A percentile compares a stretch with the other conserved stretches of the same genome.
phyloP scores from a whole-genome alignment of 2,888 invertebrate genomes.

The Thumatha senex region DNA sequence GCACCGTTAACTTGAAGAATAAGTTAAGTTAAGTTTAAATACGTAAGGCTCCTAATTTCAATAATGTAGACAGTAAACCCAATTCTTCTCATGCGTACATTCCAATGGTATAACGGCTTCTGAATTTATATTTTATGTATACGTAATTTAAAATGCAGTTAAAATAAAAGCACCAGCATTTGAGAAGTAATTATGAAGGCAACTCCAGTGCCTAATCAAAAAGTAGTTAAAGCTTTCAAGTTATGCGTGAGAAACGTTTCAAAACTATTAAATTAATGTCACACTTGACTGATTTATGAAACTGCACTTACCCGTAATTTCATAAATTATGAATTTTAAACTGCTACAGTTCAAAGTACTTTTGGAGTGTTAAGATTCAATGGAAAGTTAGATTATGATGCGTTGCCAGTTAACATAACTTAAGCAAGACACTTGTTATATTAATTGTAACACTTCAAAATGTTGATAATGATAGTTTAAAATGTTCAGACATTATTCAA shows the following conservation, averaged over 20 bases:
- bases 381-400: conserved; percentile 16
- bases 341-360: conserved; percentile 20
- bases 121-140: no score
- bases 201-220: background rate
- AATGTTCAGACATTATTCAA: no score
- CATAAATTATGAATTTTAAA: conserved; percentile 22
- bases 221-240: background rate
- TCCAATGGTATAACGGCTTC: no score
- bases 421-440: background rate
- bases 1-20: no score
- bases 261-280: conserved; percentile 8
- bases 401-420: background rate
- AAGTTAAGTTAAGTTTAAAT: no score
- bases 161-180: background rate
- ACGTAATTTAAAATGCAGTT: background rate
- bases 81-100: background rate
- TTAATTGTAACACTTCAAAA: background rate
- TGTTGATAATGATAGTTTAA: background rate
- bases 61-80: background rate
- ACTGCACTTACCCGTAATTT: conserved; percentile 16
- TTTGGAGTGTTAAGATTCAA: conserved; percentile 16
- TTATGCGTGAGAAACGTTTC: conserved; percentile 15
- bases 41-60: no score
- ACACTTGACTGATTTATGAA: conserved; percentile 22
- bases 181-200: background rate